Conservation (phyloP, 1,140 invertebrate genomes). For the Pristionchus pacificus region DNA sequence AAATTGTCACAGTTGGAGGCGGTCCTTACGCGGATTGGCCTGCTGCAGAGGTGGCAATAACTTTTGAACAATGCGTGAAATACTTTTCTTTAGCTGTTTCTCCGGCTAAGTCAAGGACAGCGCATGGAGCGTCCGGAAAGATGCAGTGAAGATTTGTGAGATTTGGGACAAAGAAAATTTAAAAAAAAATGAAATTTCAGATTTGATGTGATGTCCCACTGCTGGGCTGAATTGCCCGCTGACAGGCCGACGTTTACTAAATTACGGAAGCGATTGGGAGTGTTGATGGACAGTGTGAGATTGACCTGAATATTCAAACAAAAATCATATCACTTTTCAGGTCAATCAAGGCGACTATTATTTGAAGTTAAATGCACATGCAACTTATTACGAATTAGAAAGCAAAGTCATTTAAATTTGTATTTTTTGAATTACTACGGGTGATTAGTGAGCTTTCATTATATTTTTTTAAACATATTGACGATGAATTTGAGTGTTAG, state of each 20-base stretch:
- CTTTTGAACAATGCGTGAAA: neutral
- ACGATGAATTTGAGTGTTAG: too few relatives aligned
- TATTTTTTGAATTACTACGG: too few relatives aligned
- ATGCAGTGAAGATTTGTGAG: conserved; percentile 60
- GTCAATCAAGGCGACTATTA: too few relatives aligned
- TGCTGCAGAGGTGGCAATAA: neutral
- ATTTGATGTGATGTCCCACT: conserved; percentile 49
- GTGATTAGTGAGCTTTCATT: too few relatives aligned
- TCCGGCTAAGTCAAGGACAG: conserved; percentile 56
- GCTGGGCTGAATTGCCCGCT: conserved; percentile 44
- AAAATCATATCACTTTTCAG: too few relatives aligned
- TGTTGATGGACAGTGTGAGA: conserved; percentile 50
- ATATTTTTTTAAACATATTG: too few relatives aligned
- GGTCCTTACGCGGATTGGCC: conserved; percentile 56
- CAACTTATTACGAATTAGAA: too few relatives aligned
- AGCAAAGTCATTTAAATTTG: too few relatives aligned
- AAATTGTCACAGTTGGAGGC: conserved; percentile 61
- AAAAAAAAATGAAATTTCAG: conserved; percentile 31
- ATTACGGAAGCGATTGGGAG: conserved; percentile 48
- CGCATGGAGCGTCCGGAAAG: conserved; percentile 61
- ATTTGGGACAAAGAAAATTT: too few relatives aligned
- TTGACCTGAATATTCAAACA: conserved; percentile 36
- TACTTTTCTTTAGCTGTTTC: conserved; percentile 52
- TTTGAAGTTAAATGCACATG: too few relatives aligned
- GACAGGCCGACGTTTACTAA: conserved; percentile 41